Base-by-base conservation (phyloP, 2,113 vertebrate genomes). In the Phaethon lepturus region DNA sequence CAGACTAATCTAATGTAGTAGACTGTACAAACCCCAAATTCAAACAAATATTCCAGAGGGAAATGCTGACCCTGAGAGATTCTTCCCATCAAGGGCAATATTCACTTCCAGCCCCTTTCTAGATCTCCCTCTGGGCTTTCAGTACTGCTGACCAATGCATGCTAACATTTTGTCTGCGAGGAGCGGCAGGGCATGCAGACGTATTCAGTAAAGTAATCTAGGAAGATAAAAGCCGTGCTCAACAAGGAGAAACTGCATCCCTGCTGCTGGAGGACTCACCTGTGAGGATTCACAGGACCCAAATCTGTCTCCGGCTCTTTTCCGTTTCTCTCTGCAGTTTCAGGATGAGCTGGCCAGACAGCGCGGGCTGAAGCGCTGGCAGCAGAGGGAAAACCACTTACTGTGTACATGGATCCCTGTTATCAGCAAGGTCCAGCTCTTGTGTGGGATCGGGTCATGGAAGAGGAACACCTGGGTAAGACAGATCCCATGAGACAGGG, bases 281-380 rank as follows among this genome's bases (percentile, higher is more conserved):
- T 0, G 0, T n/a, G 49, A 84, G 74, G 79, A 45, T 31, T 44
- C 44, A 40, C 24, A 60, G 31, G 73, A 29, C 40, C 14, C 58
- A 79, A 53, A 45, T 24, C 20, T 55, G 16, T 29, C 58, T 44
- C 20, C 33, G 52, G 5, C 49, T 80, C 63, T 45, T 60, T 74
- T 55, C 64, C 23, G 3, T 73, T 67, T 91, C 44, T 63, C 42
- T 67, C 67, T 76, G 56, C n/a, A 17, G 44, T 69, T 88, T 77
- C 55, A 55, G 11, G 28, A 9, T 11, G 5, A 44, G 58, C 38
- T 88, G 55, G 17, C 40, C 50, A 50, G 84, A 38, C 49, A 55
- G n/a, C 31, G 45, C 0, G 10, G 40, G 26, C 56, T 79, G 17
- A 78, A 66, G 50, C 0, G 3, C 26, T 71, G 56, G 23, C 42